Conservation (phyloP, 2,888 invertebrate species). For the Reticulitermes lucifugus region DNA sequence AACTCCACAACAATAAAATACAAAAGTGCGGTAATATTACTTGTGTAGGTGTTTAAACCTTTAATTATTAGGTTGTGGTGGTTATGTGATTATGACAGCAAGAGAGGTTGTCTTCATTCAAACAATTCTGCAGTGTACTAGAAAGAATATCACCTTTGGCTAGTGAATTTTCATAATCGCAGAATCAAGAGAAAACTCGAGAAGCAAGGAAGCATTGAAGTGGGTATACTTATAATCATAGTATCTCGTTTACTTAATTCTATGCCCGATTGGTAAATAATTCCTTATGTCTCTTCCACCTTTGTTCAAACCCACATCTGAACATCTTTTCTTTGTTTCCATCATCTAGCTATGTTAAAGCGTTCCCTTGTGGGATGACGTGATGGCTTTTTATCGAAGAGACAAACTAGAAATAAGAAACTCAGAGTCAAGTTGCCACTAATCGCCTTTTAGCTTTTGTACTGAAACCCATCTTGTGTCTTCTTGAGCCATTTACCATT, state of each 20-base stretch:
- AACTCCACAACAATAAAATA: no score
- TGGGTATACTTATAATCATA: no score
- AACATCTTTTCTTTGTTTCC: neutral
- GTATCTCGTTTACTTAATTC: neutral
- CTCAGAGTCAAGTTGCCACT: neutral
- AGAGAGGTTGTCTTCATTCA: no score
- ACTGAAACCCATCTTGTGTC: neutral
- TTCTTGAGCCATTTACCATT: neutral
- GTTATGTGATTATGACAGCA: no score
- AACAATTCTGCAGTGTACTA: no score
- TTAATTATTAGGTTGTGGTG: no score
- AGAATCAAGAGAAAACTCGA: neutral
- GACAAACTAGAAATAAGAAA: conserved; percentile 2
- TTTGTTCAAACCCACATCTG: no score
- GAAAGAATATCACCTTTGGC: neutral
- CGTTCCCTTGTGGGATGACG: neutral
- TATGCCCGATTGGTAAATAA: neutral
- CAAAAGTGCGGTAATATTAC: no score
- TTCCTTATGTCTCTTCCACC: neutral
- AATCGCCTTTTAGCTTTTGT: conserved; percentile 7
- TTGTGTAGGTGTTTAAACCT: no score
- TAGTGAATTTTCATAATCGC: neutral
- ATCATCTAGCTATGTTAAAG: neutral
- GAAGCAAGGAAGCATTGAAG: no score
- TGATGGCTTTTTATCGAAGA: neutral